Base-by-base conservation (phyloP, 2,113 vertebrate genomes). In the Ardeotis arabs region DNA sequence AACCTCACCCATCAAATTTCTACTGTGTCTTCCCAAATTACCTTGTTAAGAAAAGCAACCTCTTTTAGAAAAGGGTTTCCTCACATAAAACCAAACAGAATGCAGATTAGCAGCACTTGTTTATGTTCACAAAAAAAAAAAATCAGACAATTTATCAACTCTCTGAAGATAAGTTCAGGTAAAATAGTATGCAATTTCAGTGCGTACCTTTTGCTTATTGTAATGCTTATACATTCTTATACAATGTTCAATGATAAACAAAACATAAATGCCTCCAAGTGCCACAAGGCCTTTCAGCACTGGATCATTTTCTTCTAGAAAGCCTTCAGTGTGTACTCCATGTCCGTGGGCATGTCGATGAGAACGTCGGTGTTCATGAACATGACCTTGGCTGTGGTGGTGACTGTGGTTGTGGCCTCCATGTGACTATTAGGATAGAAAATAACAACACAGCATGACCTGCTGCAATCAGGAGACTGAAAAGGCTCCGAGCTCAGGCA, bases 211-310 rank as follows among this genome's bases (percentile, higher is more conserved):
- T 86, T 98, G 98, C 75, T 99, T 99, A 77, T 98, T 99, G 97
- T 99, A 99, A 96, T 99, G 99, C 91, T 99, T 99, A 97, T 99
- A 99, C 99, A 99, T 99, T 90, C 99, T 98, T 45, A 99, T 98
- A 74, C 99, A 99, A 83, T 99, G 99, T 76, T 99, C 99, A 11
- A 99, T 99, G 97, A 99, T 99, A 97, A 99, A 99, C 41, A 99
- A 98, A 47, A 99, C 97, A 96, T 99, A 99, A 97, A 99, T 99
- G 93, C 99, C 99, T 29, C 98, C 98, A 18, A 99, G 97, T 4
- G 99, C 99, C 4, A 99, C 98, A 35, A 99, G 98, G 33, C 99
- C 99, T 95, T 99, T 99, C 98, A 99, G 98, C 55, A 99, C 99
- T 1, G 98, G 98, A 52, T 99, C 99, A n/a, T 99, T 99, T 10